Evolutionary conservation across 2,113 vertebrate genomes (phyloP), one percentile per base, ranked within the genome.

Genomic region (Cephalopterus ornatus): DNA sequence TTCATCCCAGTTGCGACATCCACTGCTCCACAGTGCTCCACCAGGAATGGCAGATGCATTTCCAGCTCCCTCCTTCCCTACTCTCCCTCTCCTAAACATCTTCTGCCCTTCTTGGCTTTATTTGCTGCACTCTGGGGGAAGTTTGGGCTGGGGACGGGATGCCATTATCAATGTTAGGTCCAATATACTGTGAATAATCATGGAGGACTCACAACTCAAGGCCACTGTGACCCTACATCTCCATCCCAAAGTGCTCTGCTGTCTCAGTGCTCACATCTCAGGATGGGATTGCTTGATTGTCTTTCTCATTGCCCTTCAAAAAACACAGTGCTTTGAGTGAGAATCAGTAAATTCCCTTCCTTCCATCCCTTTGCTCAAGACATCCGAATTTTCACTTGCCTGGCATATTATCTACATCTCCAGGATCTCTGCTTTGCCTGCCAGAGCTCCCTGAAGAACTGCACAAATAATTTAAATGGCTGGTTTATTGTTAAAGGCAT

Each of bases 401-500:
- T 75, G 30, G 17, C 44, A 21, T 19, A 35, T 74, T 80, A 78
- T 49, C 79, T 44, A 7, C 75, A 77, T 63, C 67, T 93, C 39
- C 79, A 84, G 55, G 63, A 78, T 74, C 72, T 86, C 82, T 72
- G 28, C 73, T 71, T 44, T 65, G 66, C 63, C 72, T 83, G 63
- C 55, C 67, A 91, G 61, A 50, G 15, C 41, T 89, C 70, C 85
- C 87, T 80, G 12, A 78, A 94, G 88, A 78, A 68, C 66, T 93
- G 49, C 66, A 89, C 56, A 68, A 82, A 85, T 91, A 96, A 92
- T 95, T 91, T 82, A 91, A 96, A 84, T 71, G 26, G 5, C 79
- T 96, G 91, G 49, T 87, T 96, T 96, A 96, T 94, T 95, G 91
- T 93, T 86, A 87, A 81, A 97, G 88, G 91, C 93, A 91, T 92